These are phyloP conservation scores for Charadrius vociferus DNA, from an alignment of 2,113 vertebrate genomes.

Conservation along the genomic window DNA sequence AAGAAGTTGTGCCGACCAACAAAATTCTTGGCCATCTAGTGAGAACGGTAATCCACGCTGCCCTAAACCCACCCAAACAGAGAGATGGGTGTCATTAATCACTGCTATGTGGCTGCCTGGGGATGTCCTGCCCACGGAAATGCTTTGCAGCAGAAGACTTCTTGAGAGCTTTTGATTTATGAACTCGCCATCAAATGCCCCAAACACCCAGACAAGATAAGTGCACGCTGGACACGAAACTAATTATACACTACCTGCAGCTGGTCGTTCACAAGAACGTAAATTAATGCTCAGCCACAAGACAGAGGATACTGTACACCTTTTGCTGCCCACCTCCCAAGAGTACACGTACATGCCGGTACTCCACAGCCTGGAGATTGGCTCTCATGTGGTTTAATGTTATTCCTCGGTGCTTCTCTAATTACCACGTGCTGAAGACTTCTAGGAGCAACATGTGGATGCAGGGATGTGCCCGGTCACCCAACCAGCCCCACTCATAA, in stretches of 20 bases:
- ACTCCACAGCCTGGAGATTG: fast-evolving
- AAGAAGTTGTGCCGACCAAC: background rate
- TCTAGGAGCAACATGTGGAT: background rate
- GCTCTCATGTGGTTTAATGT: background rate
- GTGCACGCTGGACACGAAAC: background rate
- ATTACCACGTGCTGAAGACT: fast-evolving
- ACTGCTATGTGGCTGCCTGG: background rate
- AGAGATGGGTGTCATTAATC: constrained; percentile 5
- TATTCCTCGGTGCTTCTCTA: background rate
- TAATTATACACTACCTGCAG: background rate
- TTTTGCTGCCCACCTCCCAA: background rate
- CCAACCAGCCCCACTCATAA: background rate
- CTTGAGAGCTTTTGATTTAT: constrained; percentile 34
- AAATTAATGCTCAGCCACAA: background rate
- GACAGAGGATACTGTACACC: background rate
- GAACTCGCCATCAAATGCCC: background rate
- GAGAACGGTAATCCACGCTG: background rate
- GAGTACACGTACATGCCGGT: background rate
- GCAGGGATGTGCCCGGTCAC: background rate
- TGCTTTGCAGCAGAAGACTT: background rate
- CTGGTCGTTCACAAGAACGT: background rate
- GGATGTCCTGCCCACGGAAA: background rate
- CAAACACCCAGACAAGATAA: background rate
- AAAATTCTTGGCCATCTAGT: fast-evolving
- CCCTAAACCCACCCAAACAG: background rate